A percentile compares a stretch with the other conserved stretches of the same genome.
These are phyloP conservation scores for Xylota segnis DNA, from an alignment of 2,888 invertebrate species.

Conservation along the genomic window DNA sequence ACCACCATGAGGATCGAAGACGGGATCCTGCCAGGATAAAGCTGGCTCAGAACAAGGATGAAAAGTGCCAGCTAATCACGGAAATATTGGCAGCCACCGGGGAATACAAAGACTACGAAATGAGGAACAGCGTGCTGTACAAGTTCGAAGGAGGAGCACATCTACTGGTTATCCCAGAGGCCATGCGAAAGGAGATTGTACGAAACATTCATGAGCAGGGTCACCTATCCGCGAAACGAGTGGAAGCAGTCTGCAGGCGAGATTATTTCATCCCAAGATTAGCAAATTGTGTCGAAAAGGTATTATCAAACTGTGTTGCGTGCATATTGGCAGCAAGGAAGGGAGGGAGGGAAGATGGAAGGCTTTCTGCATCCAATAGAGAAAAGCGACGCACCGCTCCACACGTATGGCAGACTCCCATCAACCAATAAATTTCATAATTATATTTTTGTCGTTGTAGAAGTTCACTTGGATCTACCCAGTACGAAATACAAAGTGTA, in stretches of 20 bases:
- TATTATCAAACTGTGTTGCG: too few relatives aligned
- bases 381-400: too few relatives aligned
- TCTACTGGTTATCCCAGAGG: constrained; percentile 39
- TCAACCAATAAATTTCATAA: constrained; percentile 79
- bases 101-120: constrained; percentile 4
- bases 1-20: constrained; percentile 13
- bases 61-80: constrained; percentile 8
- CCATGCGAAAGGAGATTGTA: constrained; percentile 33
- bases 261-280: constrained; percentile 3
- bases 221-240: constrained; percentile 2
- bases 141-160: constrained; percentile 57
- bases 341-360: too few relatives aligned
- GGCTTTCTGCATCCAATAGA: too few relatives aligned
- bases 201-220: constrained; percentile 21
- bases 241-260: constrained; percentile 9
- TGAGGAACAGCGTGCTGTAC: constrained; percentile 25
- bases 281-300: too few relatives aligned
- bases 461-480: constrained; percentile 81
- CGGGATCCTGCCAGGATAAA: not conserved
- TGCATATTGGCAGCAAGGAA: too few relatives aligned
- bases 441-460: constrained; percentile 78
- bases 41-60: constrained; percentile 4
- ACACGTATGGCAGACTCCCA: constrained; percentile 77
- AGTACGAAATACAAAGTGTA: constrained; percentile 77
- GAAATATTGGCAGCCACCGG: constrained; percentile 42